Conservation (phyloP, 35 echinoderm and acorn worm species). For the Acanthaster planci region DNA sequence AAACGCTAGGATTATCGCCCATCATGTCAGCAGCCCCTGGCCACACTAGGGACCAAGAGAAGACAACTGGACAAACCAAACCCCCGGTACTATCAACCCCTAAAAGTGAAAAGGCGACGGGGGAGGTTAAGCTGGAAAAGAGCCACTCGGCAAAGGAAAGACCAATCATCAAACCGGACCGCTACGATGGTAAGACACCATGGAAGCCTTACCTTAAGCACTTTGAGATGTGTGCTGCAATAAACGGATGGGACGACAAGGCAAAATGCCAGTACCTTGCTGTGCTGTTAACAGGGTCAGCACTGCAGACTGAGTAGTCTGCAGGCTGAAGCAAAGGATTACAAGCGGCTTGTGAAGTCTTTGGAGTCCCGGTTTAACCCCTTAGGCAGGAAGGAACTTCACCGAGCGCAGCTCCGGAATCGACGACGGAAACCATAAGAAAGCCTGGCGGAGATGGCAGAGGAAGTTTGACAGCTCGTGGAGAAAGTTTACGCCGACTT, state of each 20-base stretch:
- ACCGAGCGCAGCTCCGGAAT: neutral
- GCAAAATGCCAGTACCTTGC: constrained; percentile 9
- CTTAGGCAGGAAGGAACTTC: neutral
- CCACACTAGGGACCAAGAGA: too few relatives aligned
- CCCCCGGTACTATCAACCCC: neutral
- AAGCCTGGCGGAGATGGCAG: neutral
- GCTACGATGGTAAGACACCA: neutral
- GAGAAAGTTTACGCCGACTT: constrained; percentile 7
- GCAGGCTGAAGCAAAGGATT: neutral
- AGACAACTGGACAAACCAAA: neutral
- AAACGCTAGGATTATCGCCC: too few relatives aligned
- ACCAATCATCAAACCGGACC: neutral
- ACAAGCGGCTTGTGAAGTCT: neutral
- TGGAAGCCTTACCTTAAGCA: neutral
- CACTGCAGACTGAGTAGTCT: neutral
- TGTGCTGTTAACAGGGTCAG: neutral
- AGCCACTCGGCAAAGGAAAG: neutral
- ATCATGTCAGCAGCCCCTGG: too few relatives aligned
- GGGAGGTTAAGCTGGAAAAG: neutral
- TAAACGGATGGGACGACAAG: neutral
- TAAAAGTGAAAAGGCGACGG: too few relatives aligned
- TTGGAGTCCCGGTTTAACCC: neutral
- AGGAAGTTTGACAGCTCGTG: neutral
- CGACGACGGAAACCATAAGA: neutral
- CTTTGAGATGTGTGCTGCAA: constrained; percentile 17